These are phyloP conservation scores for Drosophila pallidifrons DNA, from an alignment of 1,140 invertebrate genomes.

Conservation along the genomic window DNA sequence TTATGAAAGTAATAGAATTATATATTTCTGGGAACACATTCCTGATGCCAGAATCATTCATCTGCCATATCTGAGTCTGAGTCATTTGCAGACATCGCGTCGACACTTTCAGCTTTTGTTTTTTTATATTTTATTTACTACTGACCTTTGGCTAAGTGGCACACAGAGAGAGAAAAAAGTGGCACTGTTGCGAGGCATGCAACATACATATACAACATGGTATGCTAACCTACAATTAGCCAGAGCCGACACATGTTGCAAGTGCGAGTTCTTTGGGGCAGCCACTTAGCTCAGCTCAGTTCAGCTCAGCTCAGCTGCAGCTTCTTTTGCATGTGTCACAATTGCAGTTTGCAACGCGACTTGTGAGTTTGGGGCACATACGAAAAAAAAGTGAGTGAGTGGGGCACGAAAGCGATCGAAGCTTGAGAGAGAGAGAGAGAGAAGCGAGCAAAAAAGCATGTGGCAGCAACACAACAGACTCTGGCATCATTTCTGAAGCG, in stretches of 20 bases:
- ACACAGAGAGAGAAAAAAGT: slow-evolving; percentile 16
- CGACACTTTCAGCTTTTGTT: background rate
- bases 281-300: background rate
- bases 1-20: slow-evolving; percentile 1
- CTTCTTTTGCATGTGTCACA: slow-evolving; percentile 49
- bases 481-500: slow-evolving; percentile 58
- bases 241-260: slow-evolving; percentile 51
- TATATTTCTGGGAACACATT: slow-evolving; percentile 8
- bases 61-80: slow-evolving; percentile 9
- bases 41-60: background rate
- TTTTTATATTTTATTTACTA: background rate
- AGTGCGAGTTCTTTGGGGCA: slow-evolving; percentile 15
- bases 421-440: slow-evolving; percentile 10
- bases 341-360: slow-evolving; percentile 49
- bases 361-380: slow-evolving; percentile 47
- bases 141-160: slow-evolving; percentile 63
- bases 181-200: slow-evolving; percentile 6
- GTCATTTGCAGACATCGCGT: slow-evolving; percentile 5
- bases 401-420: slow-evolving; percentile 26
- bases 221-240: slow-evolving; percentile 77
- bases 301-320: slow-evolving; percentile 1
- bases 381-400: slow-evolving; percentile 59
- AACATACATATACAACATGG: slow-evolving; percentile 7
- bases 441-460: slow-evolving; percentile 36
- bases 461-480: slow-evolving; percentile 50